Evolutionary conservation across 2,113 vertebrate species (phyloP), one percentile per base, ranked within the genome.

Genomic region (Eudyptes chrysolophus): DNA sequence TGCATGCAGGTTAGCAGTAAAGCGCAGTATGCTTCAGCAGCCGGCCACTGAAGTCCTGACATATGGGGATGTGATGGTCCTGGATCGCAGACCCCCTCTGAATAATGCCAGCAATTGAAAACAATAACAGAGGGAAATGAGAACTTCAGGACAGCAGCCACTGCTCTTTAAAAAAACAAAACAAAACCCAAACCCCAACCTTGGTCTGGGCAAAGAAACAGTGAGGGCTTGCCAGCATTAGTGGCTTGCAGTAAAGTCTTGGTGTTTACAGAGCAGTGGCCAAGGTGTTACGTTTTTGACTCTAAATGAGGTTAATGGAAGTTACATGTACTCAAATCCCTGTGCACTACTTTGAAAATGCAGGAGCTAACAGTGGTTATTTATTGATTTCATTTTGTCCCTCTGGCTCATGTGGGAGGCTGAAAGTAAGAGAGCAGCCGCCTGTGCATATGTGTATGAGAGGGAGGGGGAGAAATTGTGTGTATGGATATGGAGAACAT

Each of bases 281-380:
- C 87, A 79, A 87, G 40, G 74, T 65, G 95, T 85, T 92, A 68
- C 0, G 13, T 64, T 89, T 91, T 94, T 48, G 13, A 55, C 78
- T 95, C 64, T 79, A 89, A 94, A 93, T 85, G 65, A 87, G 87
- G 94, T 93, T 96, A 96, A 96, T 95, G 87, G 77, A 93, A 97
- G 70, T 85, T 95, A 64, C 92, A 81, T 87, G 84, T 29, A 76
- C 34, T 96, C 74, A 65, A 92, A 83, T 94, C 96, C 95, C 96
- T 0, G 0, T 48, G 58, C 0, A 0, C 44, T 48, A 40, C 90
- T 95, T 96, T 55, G 89, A 84, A 96, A 92, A 85, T 49, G 87
- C 90, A 92, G 96, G 78, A 94, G 94, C 89, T 96, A 94, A 76
- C 72, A 57, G 65, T 2, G 16, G 81, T 95, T 97, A 95, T 97